A percentile compares a stretch with the other conserved stretches of the same genome.
Conservation (phyloP, 1,140 invertebrate species). For the Trinorchestia longiramus region DNA sequence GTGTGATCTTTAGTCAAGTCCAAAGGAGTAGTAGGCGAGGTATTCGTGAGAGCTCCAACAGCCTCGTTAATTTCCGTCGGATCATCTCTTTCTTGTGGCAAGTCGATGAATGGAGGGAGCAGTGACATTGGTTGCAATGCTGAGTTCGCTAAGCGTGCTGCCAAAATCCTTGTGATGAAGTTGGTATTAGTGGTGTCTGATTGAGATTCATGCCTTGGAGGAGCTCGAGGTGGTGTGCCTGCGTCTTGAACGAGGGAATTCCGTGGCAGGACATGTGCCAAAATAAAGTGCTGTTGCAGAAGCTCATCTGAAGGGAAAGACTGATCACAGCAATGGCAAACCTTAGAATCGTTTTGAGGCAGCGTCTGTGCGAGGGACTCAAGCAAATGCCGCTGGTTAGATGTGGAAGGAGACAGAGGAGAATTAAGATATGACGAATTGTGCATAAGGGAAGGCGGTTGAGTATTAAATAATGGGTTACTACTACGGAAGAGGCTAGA, state of each 20-base stretch:
- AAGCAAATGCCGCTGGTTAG: slow-evolving; percentile 63
- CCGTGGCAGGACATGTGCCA: slow-evolving; percentile 56
- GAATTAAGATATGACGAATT: slow-evolving; percentile 40
- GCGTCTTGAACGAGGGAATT: slow-evolving; percentile 44
- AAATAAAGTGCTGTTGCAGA: slow-evolving; percentile 59
- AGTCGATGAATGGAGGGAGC: background rate
- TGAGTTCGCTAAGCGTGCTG: slow-evolving; percentile 34
- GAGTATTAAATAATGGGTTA: slow-evolving; percentile 49
- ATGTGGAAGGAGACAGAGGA: slow-evolving; percentile 56
- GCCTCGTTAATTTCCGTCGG: background rate
- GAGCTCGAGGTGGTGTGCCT: slow-evolving; percentile 57
- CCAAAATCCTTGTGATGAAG: slow-evolving; percentile 52
- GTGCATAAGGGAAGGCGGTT: background rate
- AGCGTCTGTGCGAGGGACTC: slow-evolving; percentile 66
- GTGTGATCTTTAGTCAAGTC: slow-evolving; percentile 66
- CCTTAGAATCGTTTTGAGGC: slow-evolving; percentile 64
- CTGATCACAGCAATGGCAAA: slow-evolving; percentile 56
- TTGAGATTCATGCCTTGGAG: slow-evolving; percentile 47
- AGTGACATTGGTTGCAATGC: slow-evolving; percentile 23
- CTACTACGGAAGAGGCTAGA: slow-evolving; percentile 61
- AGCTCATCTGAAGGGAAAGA: slow-evolving; percentile 61
- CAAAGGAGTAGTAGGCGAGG: slow-evolving; percentile 57
- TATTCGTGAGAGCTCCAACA: background rate
- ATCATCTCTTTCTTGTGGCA: background rate
- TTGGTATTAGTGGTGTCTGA: slow-evolving; percentile 34